Percentiles rank a stretch among this genome's conserved stretches.
These are phyloP conservation scores for Linnaemya vulpina DNA, from an alignment of 2,888 invertebrate genomes.

Conservation along the genomic window DNA sequence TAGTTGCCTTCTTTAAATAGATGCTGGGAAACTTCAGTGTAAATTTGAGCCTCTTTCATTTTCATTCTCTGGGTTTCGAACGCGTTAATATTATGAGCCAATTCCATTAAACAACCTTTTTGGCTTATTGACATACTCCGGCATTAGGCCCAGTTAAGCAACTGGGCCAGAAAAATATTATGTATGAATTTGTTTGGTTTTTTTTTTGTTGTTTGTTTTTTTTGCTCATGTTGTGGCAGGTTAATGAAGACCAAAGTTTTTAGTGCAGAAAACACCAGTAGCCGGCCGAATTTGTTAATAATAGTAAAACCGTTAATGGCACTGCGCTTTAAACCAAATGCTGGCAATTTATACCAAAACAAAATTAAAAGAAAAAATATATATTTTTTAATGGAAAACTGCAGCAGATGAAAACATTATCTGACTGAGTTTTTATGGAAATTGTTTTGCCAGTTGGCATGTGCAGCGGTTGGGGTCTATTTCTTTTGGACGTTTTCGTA, in stretches of 20 bases:
- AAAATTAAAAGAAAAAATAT: neutral
- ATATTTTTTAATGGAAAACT: neutral
- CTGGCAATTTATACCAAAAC: neutral
- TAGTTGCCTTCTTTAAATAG: too few relatives aligned
- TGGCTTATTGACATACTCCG: neutral
- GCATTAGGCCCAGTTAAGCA: neutral
- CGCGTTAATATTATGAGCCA: neutral
- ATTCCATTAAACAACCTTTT: neutral
- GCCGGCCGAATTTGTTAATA: conserved; percentile 48
- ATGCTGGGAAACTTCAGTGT: too few relatives aligned
- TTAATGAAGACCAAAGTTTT: conserved; percentile 46
- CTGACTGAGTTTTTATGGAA: conserved; percentile 20
- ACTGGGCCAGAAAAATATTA: neutral
- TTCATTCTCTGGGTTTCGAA: neutral
- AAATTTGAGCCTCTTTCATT: neutral
- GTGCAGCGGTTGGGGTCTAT: conserved; percentile 38
- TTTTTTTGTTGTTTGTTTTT: too few relatives aligned
- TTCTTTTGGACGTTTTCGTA: conserved; percentile 43
- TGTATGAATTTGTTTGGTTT: neutral
- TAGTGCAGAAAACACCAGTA: conserved; percentile 61
- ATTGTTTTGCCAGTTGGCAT: conserved; percentile 16
- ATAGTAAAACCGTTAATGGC: conserved; percentile 10
- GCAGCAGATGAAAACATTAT: neutral
- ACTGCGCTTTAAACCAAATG: neutral
- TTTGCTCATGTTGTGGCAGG: neutral